Base-by-base conservation (phyloP, 2,888 invertebrate genomes). In the Tryphoninae sp. region DNA sequence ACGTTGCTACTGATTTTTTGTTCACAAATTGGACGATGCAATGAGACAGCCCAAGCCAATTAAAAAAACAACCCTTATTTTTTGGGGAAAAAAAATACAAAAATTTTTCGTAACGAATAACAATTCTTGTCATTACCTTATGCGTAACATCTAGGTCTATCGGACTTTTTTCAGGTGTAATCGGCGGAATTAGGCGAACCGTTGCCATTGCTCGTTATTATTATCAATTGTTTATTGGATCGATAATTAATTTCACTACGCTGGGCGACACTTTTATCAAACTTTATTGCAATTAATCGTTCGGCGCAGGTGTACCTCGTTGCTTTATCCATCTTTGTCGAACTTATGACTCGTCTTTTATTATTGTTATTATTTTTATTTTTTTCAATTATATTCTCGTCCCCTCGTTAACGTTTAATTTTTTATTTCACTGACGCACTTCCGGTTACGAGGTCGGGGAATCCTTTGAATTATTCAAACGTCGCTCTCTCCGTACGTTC, bases 181-280 rank as follows among this genome's bases (percentile, higher is more conserved):
- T 85, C 84, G 76, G 82, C 77, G 81, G 82, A 83, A 85, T 84
- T 81, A 85, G 84, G 80, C 78, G 84, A 81, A 82, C 81, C 77
- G 82, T 83, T 81, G 84, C 82, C 82, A 85, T 85, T 74, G 79
- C 77, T 80, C 75, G 78, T 80, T 73, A 76, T 67, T 68, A 78
- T 79, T 78, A 81, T 76, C 53, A 82, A 84, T 85, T 82, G 83
- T 83, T 81, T 80, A 82, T 85, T 80, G 58, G 79, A 74, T 64
- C 65, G 80, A 76, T 45, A 73, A 80, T 82, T 73, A 78, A 80
- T 65, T 76, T 81, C 81, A 82, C 79, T 68, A 26, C 53, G 65
- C 58, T 33, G 33, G 33, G 73, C 78, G 51, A 74, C 79, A 82
- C 81, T 71, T 64, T 74, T 72, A 69, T 77, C 81, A 23, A 75